Conservation (phyloP, 2,888 invertebrate species). For the Parnassius glacialis region DNA sequence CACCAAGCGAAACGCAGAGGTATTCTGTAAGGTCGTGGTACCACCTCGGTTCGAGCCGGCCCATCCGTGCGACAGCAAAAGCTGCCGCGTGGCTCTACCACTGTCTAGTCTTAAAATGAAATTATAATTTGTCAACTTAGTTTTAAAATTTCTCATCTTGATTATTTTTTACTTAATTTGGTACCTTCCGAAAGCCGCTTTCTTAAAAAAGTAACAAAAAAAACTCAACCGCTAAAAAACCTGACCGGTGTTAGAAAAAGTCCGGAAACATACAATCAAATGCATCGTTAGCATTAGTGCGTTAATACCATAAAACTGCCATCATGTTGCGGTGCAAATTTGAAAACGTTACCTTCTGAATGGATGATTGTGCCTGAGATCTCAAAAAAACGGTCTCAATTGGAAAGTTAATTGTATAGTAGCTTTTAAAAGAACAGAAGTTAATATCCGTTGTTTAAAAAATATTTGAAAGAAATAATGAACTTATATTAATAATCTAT, state of each 20-base stretch:
- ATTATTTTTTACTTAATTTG: constrained; percentile 19
- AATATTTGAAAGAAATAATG: background rate
- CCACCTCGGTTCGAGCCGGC: no score
- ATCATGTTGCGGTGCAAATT: constrained; percentile 66
- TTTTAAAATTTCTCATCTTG: background rate
- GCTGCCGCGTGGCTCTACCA: no score
- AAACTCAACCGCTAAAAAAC: constrained; percentile 15
- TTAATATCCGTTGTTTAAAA: constrained; percentile 11
- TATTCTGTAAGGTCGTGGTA: no score
- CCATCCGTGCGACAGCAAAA: no score
- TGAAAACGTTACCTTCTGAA: constrained; percentile 45
- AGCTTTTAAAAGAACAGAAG: constrained; percentile 41
- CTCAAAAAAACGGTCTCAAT: constrained; percentile 51
- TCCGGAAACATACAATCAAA: constrained; percentile 59
- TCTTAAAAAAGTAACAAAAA: background rate
- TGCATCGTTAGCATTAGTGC: constrained; percentile 66
- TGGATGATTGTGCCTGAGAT: constrained; percentile 33
- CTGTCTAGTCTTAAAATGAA: no score
- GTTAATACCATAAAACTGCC: constrained; percentile 59
- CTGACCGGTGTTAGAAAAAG: constrained; percentile 36
- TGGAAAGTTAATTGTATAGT: constrained; percentile 60
- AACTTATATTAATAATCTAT: no score
- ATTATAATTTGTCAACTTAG: no score
- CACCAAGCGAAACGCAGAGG: no score
- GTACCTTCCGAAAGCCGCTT: constrained; percentile 23